phyloP scores from a whole-genome alignment of 1,140 invertebrate genomes.

The Plodia interpunctella region DNA sequence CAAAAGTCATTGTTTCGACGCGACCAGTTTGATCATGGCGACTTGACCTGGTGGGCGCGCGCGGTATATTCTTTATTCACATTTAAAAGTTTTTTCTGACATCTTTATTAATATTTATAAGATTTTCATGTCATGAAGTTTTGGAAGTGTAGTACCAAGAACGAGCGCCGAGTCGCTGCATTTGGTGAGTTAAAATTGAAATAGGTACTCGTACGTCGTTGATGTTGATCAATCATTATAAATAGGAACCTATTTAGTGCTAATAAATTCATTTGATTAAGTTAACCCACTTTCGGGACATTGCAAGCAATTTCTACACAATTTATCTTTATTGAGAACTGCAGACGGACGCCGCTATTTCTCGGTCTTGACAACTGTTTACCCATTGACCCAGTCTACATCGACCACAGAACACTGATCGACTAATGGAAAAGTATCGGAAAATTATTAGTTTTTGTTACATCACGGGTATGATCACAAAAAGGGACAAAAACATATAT shows the following conservation, averaged over 20 bases:
- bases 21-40: constrained; percentile 63
- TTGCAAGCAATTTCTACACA: constrained; percentile 24
- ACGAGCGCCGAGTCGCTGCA: constrained; percentile 34
- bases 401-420: no score
- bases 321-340: constrained; percentile 30
- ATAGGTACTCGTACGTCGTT: neutral
- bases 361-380: neutral
- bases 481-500: no score
- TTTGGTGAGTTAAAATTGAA: constrained; percentile 28
- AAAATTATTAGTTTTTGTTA: no score
- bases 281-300: constrained; percentile 27
- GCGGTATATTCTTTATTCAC: constrained; percentile 34
- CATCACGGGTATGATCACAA: no score
- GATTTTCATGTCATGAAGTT: constrained; percentile 58
- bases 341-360: constrained; percentile 19
- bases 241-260: neutral
- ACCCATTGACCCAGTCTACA: no score
- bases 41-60: constrained; percentile 53
- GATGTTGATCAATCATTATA: neutral
- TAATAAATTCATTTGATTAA: constrained; percentile 20
- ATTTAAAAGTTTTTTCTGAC: constrained; percentile 30
- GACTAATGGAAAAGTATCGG: no score
- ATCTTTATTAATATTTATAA: constrained; percentile 25
- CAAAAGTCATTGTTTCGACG: constrained; percentile 73
- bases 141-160: constrained; percentile 58